Conservation (phyloP, 2,113 vertebrate genomes). For the Plestiodon gilberti region DNA sequence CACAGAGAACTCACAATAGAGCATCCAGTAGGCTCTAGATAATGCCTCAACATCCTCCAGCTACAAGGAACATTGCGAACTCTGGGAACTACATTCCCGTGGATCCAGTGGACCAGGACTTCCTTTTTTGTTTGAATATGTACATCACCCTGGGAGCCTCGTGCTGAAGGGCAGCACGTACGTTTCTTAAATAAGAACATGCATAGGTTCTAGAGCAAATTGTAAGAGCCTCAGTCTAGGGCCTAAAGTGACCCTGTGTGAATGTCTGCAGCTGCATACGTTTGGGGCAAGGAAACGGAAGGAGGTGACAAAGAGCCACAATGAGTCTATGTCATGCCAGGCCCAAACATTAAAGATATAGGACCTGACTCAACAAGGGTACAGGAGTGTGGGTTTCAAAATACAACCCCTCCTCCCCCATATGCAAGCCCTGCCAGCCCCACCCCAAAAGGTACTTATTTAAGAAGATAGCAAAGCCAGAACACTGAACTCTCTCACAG, state of each 20-base stretch:
- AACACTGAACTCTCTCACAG: background rate
- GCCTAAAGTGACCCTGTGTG: too few relatives aligned
- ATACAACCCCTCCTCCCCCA: background rate
- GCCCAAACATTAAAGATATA: background rate
- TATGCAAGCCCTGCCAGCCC: background rate
- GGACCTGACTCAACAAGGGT: background rate
- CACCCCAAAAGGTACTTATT: too few relatives aligned
- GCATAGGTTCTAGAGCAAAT: background rate
- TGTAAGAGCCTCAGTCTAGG: background rate
- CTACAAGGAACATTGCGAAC: background rate
- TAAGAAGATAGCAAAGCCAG: background rate
- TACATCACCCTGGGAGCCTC: too few relatives aligned
- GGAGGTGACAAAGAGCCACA: too few relatives aligned
- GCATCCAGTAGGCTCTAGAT: too few relatives aligned
- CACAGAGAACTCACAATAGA: too few relatives aligned
- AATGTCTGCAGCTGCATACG: too few relatives aligned
- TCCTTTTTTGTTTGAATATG: too few relatives aligned
- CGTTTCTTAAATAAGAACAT: too few relatives aligned
- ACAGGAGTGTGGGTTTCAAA: background rate
- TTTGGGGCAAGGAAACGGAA: too few relatives aligned
- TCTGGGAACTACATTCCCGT: background rate
- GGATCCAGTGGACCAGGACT: background rate
- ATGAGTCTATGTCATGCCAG: background rate
- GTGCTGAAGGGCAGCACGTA: too few relatives aligned
- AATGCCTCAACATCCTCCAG: background rate